A percentile compares a stretch with the other conserved stretches of the same genome.
phyloP scores from a whole-genome alignment of 2,888 invertebrate species.

The Oxytorus armatus region DNA sequence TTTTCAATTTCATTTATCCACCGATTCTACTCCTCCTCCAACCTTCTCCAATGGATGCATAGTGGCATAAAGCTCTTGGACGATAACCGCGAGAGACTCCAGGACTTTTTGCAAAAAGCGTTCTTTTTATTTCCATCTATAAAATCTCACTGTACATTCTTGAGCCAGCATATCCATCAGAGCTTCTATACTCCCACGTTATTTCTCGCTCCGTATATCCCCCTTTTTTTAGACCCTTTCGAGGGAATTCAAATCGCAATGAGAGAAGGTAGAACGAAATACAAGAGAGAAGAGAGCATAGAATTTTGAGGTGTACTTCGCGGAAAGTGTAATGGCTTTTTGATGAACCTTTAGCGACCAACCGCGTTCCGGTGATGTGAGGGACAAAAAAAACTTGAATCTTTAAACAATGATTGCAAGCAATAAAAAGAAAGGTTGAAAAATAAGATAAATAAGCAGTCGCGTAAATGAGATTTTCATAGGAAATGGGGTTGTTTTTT shows the following conservation, averaged over 20 bases:
- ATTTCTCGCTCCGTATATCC: not conserved
- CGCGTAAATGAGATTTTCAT: too few relatives aligned
- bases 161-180: constrained; percentile 15
- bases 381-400: too few relatives aligned
- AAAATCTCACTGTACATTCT: constrained; percentile 11
- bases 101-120: constrained; percentile 26
- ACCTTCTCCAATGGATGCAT: constrained; percentile 8
- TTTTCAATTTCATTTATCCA: constrained; percentile 77
- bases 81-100: constrained; percentile 36
- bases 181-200: constrained; percentile 7
- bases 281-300: too few relatives aligned
- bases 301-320: too few relatives aligned
- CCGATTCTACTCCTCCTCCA: constrained; percentile 59
- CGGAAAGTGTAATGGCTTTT: too few relatives aligned
- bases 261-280: too few relatives aligned
- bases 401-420: too few relatives aligned
- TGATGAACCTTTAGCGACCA: too few relatives aligned
- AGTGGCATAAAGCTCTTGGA: constrained; percentile 24
- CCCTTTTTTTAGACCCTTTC: not conserved
- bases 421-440: too few relatives aligned
- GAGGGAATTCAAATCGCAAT: constrained; percentile 1
- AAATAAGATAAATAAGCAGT: too few relatives aligned
- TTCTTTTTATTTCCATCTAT: constrained; percentile 4
- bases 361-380: too few relatives aligned
- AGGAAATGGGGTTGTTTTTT: too few relatives aligned